Conservation (phyloP, 1,140 invertebrate species). For the Ditylenchus dipsaci region DNA sequence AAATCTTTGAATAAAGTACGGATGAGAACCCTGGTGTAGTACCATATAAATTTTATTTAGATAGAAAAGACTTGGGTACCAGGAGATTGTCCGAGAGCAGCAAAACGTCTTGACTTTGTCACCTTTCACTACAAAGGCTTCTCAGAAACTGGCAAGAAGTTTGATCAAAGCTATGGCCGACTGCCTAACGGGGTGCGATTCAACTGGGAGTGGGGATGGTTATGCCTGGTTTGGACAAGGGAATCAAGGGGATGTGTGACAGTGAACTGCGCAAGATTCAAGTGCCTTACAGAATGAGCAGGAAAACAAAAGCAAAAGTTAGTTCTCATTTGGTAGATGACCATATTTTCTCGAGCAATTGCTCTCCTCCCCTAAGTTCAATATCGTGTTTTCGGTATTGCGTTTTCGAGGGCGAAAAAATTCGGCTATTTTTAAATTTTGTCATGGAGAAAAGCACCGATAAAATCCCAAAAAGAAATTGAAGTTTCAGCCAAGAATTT, state of each 20-base stretch:
- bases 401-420: no score
- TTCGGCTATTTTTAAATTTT: no score
- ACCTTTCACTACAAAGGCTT: conserved; percentile 59
- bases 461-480: no score
- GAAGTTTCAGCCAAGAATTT: no score
- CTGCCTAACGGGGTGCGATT: conserved; percentile 45
- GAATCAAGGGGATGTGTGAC: conserved; percentile 53
- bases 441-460: no score
- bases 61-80: conserved; percentile 50
- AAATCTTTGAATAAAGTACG: no score
- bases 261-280: conserved; percentile 52
- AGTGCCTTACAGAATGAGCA: conserved; percentile 51
- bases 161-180: conserved; percentile 56
- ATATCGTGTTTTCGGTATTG: no score
- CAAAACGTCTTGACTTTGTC: conserved; percentile 51
- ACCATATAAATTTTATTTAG: no score
- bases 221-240: conserved; percentile 56
- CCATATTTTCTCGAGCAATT: no score
- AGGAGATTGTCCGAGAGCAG: conserved; percentile 41
- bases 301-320: conserved; percentile 57
- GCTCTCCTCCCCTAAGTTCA: no score
- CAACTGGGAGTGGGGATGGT: conserved; percentile 57
- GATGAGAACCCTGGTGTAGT: no score
- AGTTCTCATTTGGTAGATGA: no score
- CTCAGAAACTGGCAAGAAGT: conserved; percentile 54